Evolutionary conservation across 2,888 invertebrate species (phyloP).

Genomic region (Lepidochrysops patricia): DNA sequence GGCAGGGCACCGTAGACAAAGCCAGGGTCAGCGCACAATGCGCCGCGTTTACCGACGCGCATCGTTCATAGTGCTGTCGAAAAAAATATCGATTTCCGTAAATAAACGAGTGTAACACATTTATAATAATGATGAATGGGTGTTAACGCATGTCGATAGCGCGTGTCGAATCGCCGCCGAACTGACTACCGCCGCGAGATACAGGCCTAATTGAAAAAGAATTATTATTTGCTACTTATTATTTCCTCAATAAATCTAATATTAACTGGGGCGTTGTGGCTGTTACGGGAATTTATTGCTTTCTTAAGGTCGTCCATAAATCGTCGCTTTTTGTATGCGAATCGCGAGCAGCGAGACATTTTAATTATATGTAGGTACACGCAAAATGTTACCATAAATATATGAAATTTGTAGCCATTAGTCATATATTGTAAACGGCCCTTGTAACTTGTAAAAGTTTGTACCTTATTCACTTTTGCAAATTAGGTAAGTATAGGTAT

Average conservation of each 20-base stretch:
- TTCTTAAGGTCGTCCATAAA: constrained; percentile 42
- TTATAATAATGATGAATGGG: constrained; percentile 74
- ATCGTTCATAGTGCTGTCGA: constrained; percentile 64
- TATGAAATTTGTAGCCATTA: not conserved
- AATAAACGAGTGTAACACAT: constrained; percentile 73
- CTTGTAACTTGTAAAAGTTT: not conserved
- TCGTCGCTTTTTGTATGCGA: constrained; percentile 29
- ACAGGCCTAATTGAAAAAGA: constrained; percentile 67
- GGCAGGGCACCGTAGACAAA: constrained; percentile 51
- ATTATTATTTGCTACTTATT: constrained; percentile 37
- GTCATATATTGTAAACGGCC: constrained; percentile 2
- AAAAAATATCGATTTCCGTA: constrained; percentile 76
- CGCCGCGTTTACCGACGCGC: constrained; percentile 67
- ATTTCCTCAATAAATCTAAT: constrained; percentile 57
- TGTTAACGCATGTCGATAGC: constrained; percentile 58
- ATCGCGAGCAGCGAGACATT: constrained; percentile 1
- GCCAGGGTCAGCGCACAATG: constrained; percentile 66
- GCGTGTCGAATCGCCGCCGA: constrained; percentile 64
- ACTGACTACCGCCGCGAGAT: constrained; percentile 38
- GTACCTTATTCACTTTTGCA: not conserved
- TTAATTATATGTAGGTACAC: constrained; percentile 1
- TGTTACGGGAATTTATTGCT: constrained; percentile 29
- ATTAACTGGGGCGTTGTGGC: constrained; percentile 54
- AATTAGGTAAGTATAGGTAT: too few relatives aligned
- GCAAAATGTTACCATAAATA: not conserved